These are phyloP conservation scores for Galbula dea DNA, from an alignment of 2,113 vertebrate genomes.

Conservation along the genomic window DNA sequence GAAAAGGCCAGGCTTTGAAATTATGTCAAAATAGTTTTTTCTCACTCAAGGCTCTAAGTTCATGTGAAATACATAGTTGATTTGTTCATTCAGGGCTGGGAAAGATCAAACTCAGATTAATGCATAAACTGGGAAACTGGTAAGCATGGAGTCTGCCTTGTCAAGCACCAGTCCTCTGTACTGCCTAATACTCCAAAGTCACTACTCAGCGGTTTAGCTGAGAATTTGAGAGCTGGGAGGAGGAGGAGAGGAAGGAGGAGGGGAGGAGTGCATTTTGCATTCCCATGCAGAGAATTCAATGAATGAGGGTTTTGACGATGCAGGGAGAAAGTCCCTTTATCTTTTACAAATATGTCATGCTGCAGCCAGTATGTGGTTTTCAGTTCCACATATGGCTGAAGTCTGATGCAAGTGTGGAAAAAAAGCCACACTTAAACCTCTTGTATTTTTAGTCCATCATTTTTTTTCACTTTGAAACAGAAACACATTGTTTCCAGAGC, in stretches of 20 bases:
- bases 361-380: constrained; percentile 10
- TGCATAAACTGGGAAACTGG: neutral
- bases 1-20: neutral
- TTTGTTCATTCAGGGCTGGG: neutral
- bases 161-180: neutral
- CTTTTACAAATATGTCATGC: neutral
- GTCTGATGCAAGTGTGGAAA: neutral
- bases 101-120: neutral
- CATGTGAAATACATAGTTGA: neutral
- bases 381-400: neutral
- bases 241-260: neutral
- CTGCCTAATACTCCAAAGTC: neutral
- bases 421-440: neutral
- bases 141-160: neutral
- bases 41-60: neutral
- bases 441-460: neutral
- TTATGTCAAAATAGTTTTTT: neutral
- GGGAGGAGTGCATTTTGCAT: neutral
- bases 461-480: constrained; percentile 20
- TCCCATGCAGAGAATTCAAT: constrained; percentile 8
- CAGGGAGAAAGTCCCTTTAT: neutral
- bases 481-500: neutral
- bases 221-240: neutral
- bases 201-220: neutral
- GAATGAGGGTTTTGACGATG: neutral